Percentiles rank a stretch among this genome's conserved stretches.
phyloP scores from a whole-genome alignment of 2,888 invertebrate genomes.

The Calliopum simillimum region DNA sequence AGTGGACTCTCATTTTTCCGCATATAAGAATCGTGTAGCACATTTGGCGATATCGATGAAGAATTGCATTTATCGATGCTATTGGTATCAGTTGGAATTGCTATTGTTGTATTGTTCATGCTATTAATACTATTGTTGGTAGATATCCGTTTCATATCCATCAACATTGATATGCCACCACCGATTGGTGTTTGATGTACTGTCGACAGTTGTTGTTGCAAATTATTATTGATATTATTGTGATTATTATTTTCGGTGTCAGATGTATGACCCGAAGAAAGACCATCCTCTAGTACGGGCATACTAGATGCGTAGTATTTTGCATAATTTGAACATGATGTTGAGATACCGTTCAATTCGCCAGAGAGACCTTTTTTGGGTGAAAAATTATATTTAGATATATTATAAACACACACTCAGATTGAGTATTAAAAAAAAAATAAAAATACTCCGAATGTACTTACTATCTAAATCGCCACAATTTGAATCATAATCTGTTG shows the following conservation, averaged over 20 bases:
- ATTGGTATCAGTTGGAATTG: conserved; percentile 37
- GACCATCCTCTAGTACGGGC: conserved; percentile 93
- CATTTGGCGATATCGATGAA: conserved; percentile 46
- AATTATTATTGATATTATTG: conserved; percentile 48
- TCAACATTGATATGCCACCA: conserved; percentile 63
- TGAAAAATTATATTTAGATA: not conserved
- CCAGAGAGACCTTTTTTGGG: conserved; percentile 68
- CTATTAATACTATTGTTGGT: conserved; percentile 62
- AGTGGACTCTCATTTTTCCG: conserved; percentile 58
- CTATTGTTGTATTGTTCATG: conserved; percentile 55
- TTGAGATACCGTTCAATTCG: conserved; percentile 70
- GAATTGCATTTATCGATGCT: conserved; percentile 11
- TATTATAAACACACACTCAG: no score
- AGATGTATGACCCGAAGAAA: conserved; percentile 93
- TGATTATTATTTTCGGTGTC: conserved; percentile 91
- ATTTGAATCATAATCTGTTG: conserved; percentile 92
- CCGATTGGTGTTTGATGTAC: conserved; percentile 48
- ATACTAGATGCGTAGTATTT: conserved; percentile 81
- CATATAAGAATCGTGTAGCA: conserved; percentile 45
- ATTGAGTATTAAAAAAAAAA: no score
- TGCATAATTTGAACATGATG: conserved; percentile 73
- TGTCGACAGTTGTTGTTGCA: conserved; percentile 42
- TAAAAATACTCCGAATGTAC: conserved; percentile 76
- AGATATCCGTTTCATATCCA: conserved; percentile 64
- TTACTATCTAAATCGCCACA: conserved; percentile 88